Evolutionary conservation across 2,113 vertebrate species (phyloP), one percentile per base, ranked within the genome.

Genomic region (Lynx canadensis): DNA sequence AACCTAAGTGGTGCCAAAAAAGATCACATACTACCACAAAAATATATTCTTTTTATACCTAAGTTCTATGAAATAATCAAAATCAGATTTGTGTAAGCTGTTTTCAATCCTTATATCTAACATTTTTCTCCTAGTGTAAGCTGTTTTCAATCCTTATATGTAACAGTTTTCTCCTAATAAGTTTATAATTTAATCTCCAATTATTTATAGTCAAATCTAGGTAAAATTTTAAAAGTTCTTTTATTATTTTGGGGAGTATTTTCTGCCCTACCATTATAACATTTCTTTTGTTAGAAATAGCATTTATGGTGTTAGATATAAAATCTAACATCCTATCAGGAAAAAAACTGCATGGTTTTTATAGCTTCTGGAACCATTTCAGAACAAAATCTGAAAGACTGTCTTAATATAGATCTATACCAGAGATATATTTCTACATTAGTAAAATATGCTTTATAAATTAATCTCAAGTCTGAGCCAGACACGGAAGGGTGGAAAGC

Each of bases 161-260:
- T 63, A 38, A 1, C 60, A 93, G 60, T 57, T 78, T 71, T 36
- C 33, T 80, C 60, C 15, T 90, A 55, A 18, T 55, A 83, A 74
- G 38, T 84, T 74, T 23, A 3, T 41, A 15, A 33, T 76, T 60
- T 38, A 90, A 18, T 85, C 41, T 89, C 29, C 4, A 79, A 57
- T 86, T 27, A 80, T 87, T 90, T 78, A 66, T 45, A 38, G 25
- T 89, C 10, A 88, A 76, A 4, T 93, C 45, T 66, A 95, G n/a
- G 82, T 73, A 63, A 74, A 80, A 78, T 88, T 92, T 89, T 68
- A 25, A 31, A 91, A 87, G 33, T 36, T 89, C 29, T 74, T 92
- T 38, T 31, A 57, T n/a, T 91, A 27, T 63, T 90, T 89, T 38
- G 73, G 50, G n/a, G 45, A 94, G 41, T 25, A 71, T 95, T 57